Evolutionary conservation across 2,888 invertebrate genomes (phyloP), one percentile per base, ranked within the genome.

Genomic region (Physocephala rufipes): DNA sequence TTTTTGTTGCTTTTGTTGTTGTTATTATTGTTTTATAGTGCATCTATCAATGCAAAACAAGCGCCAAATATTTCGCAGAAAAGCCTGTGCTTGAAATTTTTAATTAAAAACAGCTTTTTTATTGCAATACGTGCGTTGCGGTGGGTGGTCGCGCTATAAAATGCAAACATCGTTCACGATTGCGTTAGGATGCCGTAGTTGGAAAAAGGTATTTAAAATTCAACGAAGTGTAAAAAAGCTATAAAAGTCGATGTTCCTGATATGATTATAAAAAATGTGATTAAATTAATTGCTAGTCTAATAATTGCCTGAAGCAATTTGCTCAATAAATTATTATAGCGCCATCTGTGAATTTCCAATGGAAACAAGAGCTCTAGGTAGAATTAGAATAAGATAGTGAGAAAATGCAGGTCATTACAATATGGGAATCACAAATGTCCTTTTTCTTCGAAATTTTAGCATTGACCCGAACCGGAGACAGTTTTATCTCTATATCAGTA

Each of bases 1-100:
- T n/a, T n/a, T 28, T 28, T 24, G 28, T 16, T 26, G 61, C 51
- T 75, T n/a, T 55, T 24, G 53, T 55, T 2, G 53, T 55, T 24
- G 70, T 63, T 19, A 5, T 49, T 49, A 49, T 13, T 55, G 19
- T 19, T 55, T 9, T 55, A 55, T 21, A 72, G 78, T 78, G 75
- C 78, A 79, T 76, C 76, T 76, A 77, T 76, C 16, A 55, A 61
- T n/a, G 28, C 36, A 36, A 58, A 67, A 75, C 74, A 28, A 49
- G 61, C 77, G 77, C 75, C 75, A 76, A 74, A 74, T 74, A 49
- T 64, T 55, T 68, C 65, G 5, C 4, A 9, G 5, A 36, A 36
- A 36, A 36, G 9, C 4, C 63, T 81, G 79, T 79, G 82, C 74
- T 63, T 71, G 77, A 79, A 79, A 81, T 80, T 77, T 66, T 71